Base-by-base conservation (phyloP, 2,113 vertebrate genomes). In the Lynx canadensis region DNA sequence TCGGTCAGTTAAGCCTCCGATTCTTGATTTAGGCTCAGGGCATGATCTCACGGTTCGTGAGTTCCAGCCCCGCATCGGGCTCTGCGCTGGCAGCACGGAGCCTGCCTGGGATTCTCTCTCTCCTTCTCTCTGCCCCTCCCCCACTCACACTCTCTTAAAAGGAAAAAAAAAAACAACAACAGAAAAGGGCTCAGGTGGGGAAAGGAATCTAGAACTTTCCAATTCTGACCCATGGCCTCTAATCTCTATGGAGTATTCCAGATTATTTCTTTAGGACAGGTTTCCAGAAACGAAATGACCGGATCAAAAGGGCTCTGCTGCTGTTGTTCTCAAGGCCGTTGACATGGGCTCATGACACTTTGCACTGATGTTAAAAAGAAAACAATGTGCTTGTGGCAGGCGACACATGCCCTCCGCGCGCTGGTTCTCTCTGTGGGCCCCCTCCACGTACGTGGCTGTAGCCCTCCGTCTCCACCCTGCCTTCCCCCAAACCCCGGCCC, bases 161-260 rank as follows among this genome's bases (percentile, higher is more conserved):
- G 57, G 21, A 41, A 5, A 7, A 18, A 18, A 57, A 21, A 57
- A 57, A 3, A 23, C 52, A 45, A 45, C 41, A 45, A 45, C 57
- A 60, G 57, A 31, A 65, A 76, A 9, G 23, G 36, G 71, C 45
- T 94, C 19, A 2, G 66, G 19, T 41, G 60, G 33, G 45, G 60
- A 68, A 63, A 48, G 21, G 41, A 81, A 38, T 31, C 6, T 41
- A 52, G 33, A 76, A 45, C 11, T 2, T 8, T 25, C 74, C 33
- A 19, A 3, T 33, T 89, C 45, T 0, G 3, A 29, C 5, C 5
- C 0, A 0, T 31, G 74, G 13, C 3, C 38, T 38, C 38, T 10
- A 14, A 25, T 41, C 6, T 14, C 52, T 7, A 0, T 16, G n/a
- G 4, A 3, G 21, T 38, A 10, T 38, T 48, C 7, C 0, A 16